Percentiles rank a stretch among this genome's conserved stretches.
Conservation (phyloP, 2,797 vertebrate species). For the Ctenochaetus hawaiiensis region DNA sequence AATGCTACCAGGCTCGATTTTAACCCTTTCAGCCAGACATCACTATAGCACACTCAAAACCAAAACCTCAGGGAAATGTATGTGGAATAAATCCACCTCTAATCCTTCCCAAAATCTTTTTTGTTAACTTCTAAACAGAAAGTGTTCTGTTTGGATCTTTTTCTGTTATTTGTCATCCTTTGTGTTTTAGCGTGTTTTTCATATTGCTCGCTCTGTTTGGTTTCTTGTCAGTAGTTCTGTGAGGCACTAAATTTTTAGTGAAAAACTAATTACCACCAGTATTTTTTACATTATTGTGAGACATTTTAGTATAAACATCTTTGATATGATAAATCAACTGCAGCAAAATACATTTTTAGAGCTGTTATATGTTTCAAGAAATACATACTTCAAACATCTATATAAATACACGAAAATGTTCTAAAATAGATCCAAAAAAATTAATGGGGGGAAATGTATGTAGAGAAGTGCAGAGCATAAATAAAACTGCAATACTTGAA, state of each 20-base stretch:
- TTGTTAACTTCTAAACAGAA: neutral
- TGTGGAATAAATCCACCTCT: neutral
- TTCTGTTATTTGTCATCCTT: neutral
- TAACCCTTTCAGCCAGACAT: conserved; percentile 60
- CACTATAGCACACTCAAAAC: neutral
- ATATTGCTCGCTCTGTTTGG: neutral
- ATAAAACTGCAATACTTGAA: no score
- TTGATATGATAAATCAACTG: neutral
- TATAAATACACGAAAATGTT: neutral
- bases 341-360: neutral
- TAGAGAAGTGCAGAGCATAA: neutral
- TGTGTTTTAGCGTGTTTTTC: neutral
- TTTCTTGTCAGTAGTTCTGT: neutral
- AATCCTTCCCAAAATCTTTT: neutral
- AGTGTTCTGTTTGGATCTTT: neutral
- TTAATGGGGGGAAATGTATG: neutral
- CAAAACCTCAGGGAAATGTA: neutral
- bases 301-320: neutral
- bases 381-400: neutral
- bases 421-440: neutral
- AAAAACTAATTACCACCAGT: neutral
- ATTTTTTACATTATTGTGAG: neutral
- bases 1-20: conserved; percentile 70
- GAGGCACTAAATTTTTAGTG: neutral
- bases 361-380: neutral